These are phyloP conservation scores for Drosophila buzzatii DNA, from an alignment of 2,888 invertebrate genomes.

Conservation along the genomic window DNA sequence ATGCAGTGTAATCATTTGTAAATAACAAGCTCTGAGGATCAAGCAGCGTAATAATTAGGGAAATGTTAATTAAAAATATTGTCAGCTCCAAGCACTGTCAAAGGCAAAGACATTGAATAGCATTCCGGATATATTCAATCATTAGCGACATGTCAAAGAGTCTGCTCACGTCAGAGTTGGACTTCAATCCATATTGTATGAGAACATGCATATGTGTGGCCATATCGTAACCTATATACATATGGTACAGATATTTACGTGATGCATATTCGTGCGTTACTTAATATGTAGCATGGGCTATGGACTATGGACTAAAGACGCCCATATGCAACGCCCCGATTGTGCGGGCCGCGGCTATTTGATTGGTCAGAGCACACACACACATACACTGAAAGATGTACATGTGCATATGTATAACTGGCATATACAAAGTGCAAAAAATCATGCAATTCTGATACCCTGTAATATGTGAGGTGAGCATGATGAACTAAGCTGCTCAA, in stretches of 20 bases:
- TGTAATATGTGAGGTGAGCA: slow-evolving; percentile 9
- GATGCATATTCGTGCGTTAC: slow-evolving; percentile 34
- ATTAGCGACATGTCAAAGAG: slow-evolving; percentile 40
- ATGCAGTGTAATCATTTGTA: too few species aligned
- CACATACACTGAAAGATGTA: neutral
- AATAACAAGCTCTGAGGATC: neutral
- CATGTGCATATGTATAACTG: neutral
- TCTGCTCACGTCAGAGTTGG: neutral
- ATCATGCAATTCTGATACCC: slow-evolving; percentile 53
- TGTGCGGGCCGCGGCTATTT: slow-evolving; percentile 57
- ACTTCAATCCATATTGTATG: too few species aligned
- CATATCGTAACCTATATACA: neutral
- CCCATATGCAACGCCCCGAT: slow-evolving; percentile 67
- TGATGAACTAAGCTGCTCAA: neutral
- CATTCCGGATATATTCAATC: slow-evolving; percentile 25
- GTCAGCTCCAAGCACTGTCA: slow-evolving; percentile 12
- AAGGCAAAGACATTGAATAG: slow-evolving; percentile 1
- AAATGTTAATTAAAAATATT: slow-evolving; percentile 35
- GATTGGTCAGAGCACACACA: slow-evolving; percentile 58
- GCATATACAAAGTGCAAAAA: slow-evolving; percentile 21
- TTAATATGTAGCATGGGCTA: slow-evolving; percentile 4
- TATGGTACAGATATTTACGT: neutral
- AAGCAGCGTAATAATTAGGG: slow-evolving; percentile 8
- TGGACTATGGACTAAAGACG: slow-evolving; percentile 28
- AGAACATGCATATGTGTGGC: neutral